Conservation (phyloP, 2,797 vertebrate genomes). For the Sebastes trivittatus region DNA sequence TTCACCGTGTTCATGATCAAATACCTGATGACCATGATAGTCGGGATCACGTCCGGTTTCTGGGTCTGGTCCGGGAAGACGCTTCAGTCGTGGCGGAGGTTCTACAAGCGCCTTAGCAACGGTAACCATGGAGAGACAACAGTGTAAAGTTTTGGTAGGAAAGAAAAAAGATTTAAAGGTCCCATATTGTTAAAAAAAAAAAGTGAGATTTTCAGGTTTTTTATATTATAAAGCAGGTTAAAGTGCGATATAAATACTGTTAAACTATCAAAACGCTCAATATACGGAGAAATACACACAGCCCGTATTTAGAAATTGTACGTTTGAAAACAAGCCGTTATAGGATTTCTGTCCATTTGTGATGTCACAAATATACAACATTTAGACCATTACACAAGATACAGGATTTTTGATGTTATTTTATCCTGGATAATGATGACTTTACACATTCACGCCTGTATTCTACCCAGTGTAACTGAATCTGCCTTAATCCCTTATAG, state of each 20-base stretch:
- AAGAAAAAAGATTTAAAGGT: constrained; percentile 31
- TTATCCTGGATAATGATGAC: constrained; percentile 42
- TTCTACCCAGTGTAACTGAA: constrained; percentile 14
- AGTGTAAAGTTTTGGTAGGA: constrained; percentile 81
- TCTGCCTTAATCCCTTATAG: constrained; percentile 9
- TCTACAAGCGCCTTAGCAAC: constrained; percentile 95
- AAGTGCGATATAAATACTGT: too few species aligned
- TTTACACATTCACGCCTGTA: constrained; percentile 37
- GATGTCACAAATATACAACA: too few species aligned
- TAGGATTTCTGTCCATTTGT: too few species aligned
- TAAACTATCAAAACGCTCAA: too few species aligned
- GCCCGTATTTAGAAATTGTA: too few species aligned
- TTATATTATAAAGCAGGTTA: constrained; percentile 4
- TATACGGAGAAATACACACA: too few species aligned
- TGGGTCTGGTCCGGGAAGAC: constrained; percentile 99
- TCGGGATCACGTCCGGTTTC: constrained; percentile 98
- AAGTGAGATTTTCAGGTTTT: constrained; percentile 51
- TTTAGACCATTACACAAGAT: background rate
- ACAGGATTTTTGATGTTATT: constrained; percentile 48
- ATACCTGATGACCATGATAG: constrained; percentile 99
- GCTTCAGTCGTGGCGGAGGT: constrained; percentile 96
- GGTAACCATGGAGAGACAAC: constrained; percentile 97
- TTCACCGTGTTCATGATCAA: constrained; percentile 99
- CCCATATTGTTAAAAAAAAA: constrained; percentile 25
- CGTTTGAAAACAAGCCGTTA: constrained; percentile 37